Evolutionary conservation across 2,888 invertebrate genomes (phyloP), one percentile per base, ranked within the genome.

Genomic region (Eueremaeus valkanovi): DNA sequence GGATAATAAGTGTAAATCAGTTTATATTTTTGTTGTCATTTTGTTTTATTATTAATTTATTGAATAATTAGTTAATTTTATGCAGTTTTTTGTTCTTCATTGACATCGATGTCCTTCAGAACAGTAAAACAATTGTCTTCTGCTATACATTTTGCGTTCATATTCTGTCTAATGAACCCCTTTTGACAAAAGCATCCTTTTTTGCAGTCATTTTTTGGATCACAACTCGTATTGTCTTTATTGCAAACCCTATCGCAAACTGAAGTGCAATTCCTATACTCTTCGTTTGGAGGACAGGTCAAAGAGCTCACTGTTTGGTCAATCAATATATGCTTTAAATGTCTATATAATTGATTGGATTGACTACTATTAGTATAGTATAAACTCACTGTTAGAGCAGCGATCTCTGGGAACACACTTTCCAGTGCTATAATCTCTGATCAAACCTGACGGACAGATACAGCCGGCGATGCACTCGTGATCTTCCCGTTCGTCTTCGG

Each of bases 231-330:
- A 21, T 33, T 36, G 11, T 8, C 27, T 70, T 42, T 24, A 29
- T 70, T 70, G n/a, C 70, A 70, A 16, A 70, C 70, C 21, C 27
- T 42, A 70, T 70, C 70, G 24, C 70, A 70, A 70, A 21, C 8
- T 11, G 27, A 24, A 70, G 27, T 70, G 18, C 45, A 70, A 24
- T 70, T 70, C 8, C 27, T 40, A 18, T 70, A 70, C 18, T 42
- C 70, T 45, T 70, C 70, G 21, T 70, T 45, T 16, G 70, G 70
- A 1, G 70, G 70, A 45, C 45, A 70, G 8, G 42, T 58, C 3
- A 16, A 16, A 31, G 27, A 1, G 24, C 58, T 58, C 29, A 3
- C 70, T 42, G 16, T 68, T 24, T 18, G 33, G 9, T 31, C n/a
- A n/a, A n/a, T n/a, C n/a, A n/a, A n/a, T n/a, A n/a, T n/a, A n/a